These are phyloP conservation scores for Plusia festucae DNA, from an alignment of 2,888 invertebrate species.

Conservation along the genomic window DNA sequence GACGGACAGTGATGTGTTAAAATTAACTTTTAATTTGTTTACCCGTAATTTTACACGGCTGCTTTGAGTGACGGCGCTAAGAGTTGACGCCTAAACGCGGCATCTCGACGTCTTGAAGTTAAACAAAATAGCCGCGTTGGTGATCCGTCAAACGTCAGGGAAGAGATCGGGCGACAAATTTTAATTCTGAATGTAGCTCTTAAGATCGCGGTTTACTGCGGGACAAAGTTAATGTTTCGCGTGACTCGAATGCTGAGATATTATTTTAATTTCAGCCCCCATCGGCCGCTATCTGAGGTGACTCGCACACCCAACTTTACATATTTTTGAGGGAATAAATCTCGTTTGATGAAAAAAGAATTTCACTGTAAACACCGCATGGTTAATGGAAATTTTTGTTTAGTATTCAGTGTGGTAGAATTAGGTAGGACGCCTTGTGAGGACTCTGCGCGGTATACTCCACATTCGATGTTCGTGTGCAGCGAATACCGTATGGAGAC, in stretches of 20 bases:
- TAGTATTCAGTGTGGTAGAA: slow-evolving; percentile 77
- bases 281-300: slow-evolving; percentile 75
- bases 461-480: slow-evolving; percentile 42
- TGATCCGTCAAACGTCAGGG: slow-evolving; percentile 86
- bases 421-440: slow-evolving; percentile 58
- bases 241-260: slow-evolving; percentile 88
- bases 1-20: slow-evolving; percentile 40
- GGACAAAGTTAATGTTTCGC: slow-evolving; percentile 86
- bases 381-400: slow-evolving; percentile 83
- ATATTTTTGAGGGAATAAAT: slow-evolving; percentile 86
- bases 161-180: slow-evolving; percentile 87
- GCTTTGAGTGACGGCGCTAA: slow-evolving; percentile 50
- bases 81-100: slow-evolving; percentile 44
- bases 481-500: slow-evolving; percentile 34
- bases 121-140: slow-evolving; percentile 75
- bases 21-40: slow-evolving; percentile 59
- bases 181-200: slow-evolving; percentile 87
- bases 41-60: slow-evolving; percentile 36
- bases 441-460: slow-evolving; percentile 53
- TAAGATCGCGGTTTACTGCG: slow-evolving; percentile 86
- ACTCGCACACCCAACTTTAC: slow-evolving; percentile 80
- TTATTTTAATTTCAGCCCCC: slow-evolving; percentile 86
- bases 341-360: slow-evolving; percentile 86
- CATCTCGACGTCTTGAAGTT: slow-evolving; percentile 52
- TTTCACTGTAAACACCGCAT: slow-evolving; percentile 80